phyloP scores from a whole-genome alignment of 2,113 vertebrate species.

The Telmatochromis brachygnathus region DNA sequence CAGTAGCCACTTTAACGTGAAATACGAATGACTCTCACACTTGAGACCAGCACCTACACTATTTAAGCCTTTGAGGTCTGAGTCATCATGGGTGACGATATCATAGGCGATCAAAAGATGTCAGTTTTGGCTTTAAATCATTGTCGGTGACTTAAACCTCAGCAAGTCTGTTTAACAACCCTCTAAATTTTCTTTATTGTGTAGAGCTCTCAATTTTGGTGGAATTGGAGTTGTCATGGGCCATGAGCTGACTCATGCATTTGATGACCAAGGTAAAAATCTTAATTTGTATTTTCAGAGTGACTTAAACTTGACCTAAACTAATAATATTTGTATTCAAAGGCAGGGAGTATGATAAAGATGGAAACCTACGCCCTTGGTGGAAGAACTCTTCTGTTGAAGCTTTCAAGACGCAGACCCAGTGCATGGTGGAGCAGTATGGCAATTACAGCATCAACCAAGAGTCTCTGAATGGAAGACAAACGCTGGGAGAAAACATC shows the following conservation, averaged over 20 bases:
- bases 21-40: not conserved
- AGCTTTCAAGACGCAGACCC: conserved; percentile 88
- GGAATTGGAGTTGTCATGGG: conserved; percentile 95
- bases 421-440: conserved; percentile 93
- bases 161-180: not conserved
- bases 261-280: conserved; percentile 88
- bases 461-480: conserved; percentile 86
- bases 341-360: conserved; percentile 95
- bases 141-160: not conserved
- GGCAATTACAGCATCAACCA: conserved; percentile 86
- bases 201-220: conserved; percentile 89
- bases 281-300: not conserved
- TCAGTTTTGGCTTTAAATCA: not conserved
- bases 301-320: not conserved
- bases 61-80: not conserved
- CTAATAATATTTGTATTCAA: not conserved
- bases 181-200: not conserved
- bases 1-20: not conserved
- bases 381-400: conserved; percentile 94
- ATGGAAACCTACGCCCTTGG: conserved; percentile 91
- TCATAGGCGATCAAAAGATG: not conserved
- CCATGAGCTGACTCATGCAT: conserved; percentile 92
- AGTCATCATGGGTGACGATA: not conserved
- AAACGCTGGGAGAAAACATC: conserved; percentile 95
- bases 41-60: not conserved